Evolutionary conservation across 2,888 invertebrate genomes (phyloP).

Genomic region (Mesorhabditis sp.): DNA sequence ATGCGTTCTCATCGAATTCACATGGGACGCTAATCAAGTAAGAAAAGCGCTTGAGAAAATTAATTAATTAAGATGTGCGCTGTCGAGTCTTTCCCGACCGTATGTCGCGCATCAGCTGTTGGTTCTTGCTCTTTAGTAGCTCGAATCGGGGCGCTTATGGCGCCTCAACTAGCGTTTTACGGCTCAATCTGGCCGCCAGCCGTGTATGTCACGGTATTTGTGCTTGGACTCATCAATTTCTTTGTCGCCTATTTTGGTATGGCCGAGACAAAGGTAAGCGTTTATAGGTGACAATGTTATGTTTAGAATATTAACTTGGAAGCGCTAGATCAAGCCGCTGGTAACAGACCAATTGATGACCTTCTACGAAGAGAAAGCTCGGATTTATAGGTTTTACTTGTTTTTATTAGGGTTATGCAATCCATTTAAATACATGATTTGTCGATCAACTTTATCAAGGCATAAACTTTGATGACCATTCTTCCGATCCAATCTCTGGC

Average conservation of each 20-base stretch:
- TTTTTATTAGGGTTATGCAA: too few species aligned
- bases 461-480: too few species aligned
- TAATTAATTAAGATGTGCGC: conserved; percentile 33
- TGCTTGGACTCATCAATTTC: conserved; percentile 36
- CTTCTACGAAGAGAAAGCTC: too few species aligned
- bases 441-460: too few species aligned
- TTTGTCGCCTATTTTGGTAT: conserved; percentile 32
- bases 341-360: too few species aligned
- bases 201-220: conserved; percentile 37
- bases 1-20: conserved; percentile 46
- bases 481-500: too few species aligned
- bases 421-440: too few species aligned
- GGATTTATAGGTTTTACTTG: too few species aligned
- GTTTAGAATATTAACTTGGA: too few species aligned
- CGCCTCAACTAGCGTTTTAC: conserved; percentile 21
- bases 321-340: too few species aligned
- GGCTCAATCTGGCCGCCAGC: conserved; percentile 35
- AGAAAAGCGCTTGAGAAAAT: not conserved
- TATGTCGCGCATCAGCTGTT: conserved; percentile 36
- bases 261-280: conserved; percentile 28
- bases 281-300: too few species aligned
- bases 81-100: conserved; percentile 44
- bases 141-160: conserved; percentile 42
- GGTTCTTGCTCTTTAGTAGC: conserved; percentile 45
- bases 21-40: conserved; percentile 45